Evolutionary conservation across 2,113 vertebrate species (phyloP).

Genomic region (Piaya cayana): DNA sequence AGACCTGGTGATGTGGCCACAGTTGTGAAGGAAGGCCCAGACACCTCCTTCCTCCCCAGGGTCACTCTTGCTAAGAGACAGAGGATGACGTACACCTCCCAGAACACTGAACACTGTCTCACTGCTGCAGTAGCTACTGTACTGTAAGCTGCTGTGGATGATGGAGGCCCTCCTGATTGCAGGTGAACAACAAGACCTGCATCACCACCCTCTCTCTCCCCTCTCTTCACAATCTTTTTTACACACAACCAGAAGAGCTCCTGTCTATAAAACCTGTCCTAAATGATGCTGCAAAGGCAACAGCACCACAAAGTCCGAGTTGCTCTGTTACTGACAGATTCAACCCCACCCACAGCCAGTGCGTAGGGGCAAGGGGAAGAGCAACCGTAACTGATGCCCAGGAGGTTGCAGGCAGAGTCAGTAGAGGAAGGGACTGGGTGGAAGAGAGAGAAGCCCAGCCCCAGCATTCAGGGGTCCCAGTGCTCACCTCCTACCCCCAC

Average conservation of each 20-base stretch:
- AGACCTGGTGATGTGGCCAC: fast-evolving
- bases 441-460: background rate
- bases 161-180: background rate
- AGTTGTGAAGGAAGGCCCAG: background rate
- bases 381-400: background rate
- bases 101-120: background rate
- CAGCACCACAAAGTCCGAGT: background rate
- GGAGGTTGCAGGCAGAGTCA: background rate
- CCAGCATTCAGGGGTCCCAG: background rate
- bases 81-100: background rate
- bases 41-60: background rate
- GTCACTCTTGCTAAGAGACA: background rate
- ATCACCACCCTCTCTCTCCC: background rate
- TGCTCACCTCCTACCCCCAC: background rate
- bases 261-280: background rate
- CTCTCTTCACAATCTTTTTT: background rate
- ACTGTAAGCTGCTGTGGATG: background rate
- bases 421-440: background rate
- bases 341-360: background rate
- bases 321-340: background rate
- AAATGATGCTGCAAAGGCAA: background rate
- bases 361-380: background rate
- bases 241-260: background rate
- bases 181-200: background rate
- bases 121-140: background rate